phyloP scores from a whole-genome alignment of 2,113 vertebrate genomes.

The Caloenas nicobarica region DNA sequence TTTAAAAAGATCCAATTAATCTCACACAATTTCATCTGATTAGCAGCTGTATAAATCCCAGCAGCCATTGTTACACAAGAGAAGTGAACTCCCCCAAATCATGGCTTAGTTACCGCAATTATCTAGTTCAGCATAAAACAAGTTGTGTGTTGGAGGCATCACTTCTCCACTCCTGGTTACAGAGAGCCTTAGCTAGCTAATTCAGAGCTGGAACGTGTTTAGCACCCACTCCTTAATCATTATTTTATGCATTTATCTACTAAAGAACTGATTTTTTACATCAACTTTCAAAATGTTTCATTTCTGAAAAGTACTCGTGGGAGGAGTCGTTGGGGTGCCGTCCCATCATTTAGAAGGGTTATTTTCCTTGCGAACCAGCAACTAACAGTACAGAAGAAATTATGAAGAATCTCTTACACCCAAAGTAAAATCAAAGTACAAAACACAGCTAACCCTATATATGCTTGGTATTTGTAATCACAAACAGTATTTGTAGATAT shows the following conservation, averaged over 20 bases:
- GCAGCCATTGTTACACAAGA: neutral
- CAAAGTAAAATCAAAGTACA: neutral
- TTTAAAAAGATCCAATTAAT: neutral
- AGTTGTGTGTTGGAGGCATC: neutral
- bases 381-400: neutral
- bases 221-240: neutral
- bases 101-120: fast-evolving
- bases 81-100: neutral
- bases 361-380: neutral
- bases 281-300: neutral
- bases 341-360: neutral
- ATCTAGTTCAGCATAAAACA: neutral
- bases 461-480: fast-evolving
- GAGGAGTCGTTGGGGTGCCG: neutral
- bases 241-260: neutral
- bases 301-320: neutral
- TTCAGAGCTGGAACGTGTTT: neutral
- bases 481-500: neutral
- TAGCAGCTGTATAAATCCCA: neutral
- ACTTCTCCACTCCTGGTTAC: neutral
- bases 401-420: neutral
- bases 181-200: neutral
- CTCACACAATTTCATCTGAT: neutral
- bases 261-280: neutral
- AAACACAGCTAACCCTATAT: fast-evolving